Base-by-base conservation (phyloP, 2,888 invertebrate species). In the Stenoptilia bipunctidactyla region DNA sequence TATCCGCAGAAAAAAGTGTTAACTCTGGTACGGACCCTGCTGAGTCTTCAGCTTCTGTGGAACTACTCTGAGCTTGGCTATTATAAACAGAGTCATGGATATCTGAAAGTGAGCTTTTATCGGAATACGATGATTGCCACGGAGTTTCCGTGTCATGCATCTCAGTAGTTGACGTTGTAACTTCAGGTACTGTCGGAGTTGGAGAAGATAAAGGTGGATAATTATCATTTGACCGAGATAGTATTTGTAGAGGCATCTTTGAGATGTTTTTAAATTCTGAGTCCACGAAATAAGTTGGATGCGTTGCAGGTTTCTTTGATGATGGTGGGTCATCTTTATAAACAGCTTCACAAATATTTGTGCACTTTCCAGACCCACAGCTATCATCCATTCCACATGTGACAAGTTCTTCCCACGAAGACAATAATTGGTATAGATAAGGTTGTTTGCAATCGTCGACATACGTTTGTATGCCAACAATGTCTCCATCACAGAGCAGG, bases 381-480 rank as follows among this genome's bases (percentile, higher is more conserved):
- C 64, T 66, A 2, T 71, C 61, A 42, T 68, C 63, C 13, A 58
- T 60, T 15, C 67, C 66, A 42, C 83, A 83, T 0, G 51, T 46
- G 30, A 83, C 59, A 15, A 82, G 71, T 25, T 53, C 60, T 1
- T 68, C 59, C 77, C 80, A 79, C 0, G 60, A 52, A 1, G 61
- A 50, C 4, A 80, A 42, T 1, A 66, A 46, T 44, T 79, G 79
- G 48, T 77, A 83, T 0, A 79, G 52, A 46, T 76, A 63, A 5
- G 82, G 83, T 38, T 55, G 61, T 33, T 63, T 61, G 47, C 83
- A 83, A 40, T 66, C 47, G 14, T 65, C 61, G 15, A 75, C 56
- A 47, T 82, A 83, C 0, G 74, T 79, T 52, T 83, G 82, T 6
- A 77, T 44, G 12, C 70, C 83, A 15, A 61, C 48, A 4, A 80